Evolutionary conservation across 2,797 vertebrate genomes (phyloP).

Genomic region (Sphaeramia orbicularis): DNA sequence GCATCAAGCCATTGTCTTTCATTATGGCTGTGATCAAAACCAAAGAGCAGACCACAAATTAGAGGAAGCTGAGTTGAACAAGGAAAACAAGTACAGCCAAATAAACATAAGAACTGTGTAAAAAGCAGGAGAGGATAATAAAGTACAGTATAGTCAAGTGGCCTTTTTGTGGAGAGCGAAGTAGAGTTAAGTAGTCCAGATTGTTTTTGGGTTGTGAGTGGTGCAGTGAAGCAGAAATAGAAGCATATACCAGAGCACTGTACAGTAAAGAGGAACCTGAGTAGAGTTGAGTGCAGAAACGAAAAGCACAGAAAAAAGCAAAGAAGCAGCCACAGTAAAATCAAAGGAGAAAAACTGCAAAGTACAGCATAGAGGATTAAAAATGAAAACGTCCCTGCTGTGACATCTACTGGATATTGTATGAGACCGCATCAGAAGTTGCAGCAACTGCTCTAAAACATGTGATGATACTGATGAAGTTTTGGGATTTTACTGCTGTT

Average conservation of each 20-base stretch:
- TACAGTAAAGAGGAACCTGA: background rate
- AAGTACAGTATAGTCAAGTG: slow-evolving; percentile 12
- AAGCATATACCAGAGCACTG: background rate
- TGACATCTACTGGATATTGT: too few relatives aligned
- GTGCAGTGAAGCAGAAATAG: slow-evolving; percentile 28
- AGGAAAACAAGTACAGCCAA: slow-evolving; percentile 58
- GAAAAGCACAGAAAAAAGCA: background rate
- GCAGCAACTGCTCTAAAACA: too few relatives aligned
- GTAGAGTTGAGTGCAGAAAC: background rate
- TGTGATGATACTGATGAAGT: too few relatives aligned
- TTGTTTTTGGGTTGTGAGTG: slow-evolving; percentile 59
- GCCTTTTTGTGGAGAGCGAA: background rate
- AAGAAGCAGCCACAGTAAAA: background rate
- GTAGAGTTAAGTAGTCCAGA: slow-evolving; percentile 9
- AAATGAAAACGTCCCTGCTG: too few relatives aligned
- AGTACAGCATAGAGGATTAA: background rate
- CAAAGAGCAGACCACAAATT: slow-evolving; percentile 55
- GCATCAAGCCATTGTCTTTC: slow-evolving; percentile 60
- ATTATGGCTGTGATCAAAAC: slow-evolving; percentile 65
- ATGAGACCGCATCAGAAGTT: too few relatives aligned
- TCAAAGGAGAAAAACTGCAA: background rate
- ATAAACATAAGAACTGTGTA: slow-evolving; percentile 49
- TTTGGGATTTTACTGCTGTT: too few relatives aligned
- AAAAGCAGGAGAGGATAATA: slow-evolving; percentile 29
- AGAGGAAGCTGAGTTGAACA: slow-evolving; percentile 57